Evolutionary conservation across 2,797 vertebrate genomes (phyloP), one percentile per base, ranked within the genome.

Genomic region (Rhodeus uyekii): DNA sequence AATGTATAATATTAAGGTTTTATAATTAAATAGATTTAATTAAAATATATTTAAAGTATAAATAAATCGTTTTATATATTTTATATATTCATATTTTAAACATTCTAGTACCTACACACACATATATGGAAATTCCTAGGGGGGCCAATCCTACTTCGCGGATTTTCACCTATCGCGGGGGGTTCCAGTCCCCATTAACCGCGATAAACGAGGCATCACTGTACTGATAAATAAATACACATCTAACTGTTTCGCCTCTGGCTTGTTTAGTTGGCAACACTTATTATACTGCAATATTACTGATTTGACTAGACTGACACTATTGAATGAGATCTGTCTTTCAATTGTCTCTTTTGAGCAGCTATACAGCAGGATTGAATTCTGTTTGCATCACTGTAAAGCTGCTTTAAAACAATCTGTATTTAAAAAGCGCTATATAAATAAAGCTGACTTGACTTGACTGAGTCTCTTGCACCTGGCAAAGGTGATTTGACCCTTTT

Each of bases 401-500:
- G 13, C 1, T 60, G 55, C 24, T 29, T 27, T 60, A 24, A 60
- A 60, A 29, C 24, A 7, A 16, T 29, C 55, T 16, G 2, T 14
- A 29, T 29, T 60, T 8, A 29, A 16, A 29, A 29, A 29, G 14
- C 27, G 16, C 13, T 3, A 29, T 14, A 27, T 8, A 16, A 60
- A 29, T 60, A 29, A 60, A 60, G 58, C 13, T 60, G 58, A 60
- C 13, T 60, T 27, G 55, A 58, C 24, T 27, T 58, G 12, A 14
- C 24, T 58, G 58, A 72, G 65, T n/a, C 24, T 69, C 50, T 63
- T 73, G 19, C 73, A 77, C 68, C 67, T 86, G 72, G 76, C 72
- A 48, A 46, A 63, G 75, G 64, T 85, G 84, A 78, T 83, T 82
- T 87, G 86, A 74, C 85, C 76, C 76, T 84, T 88, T 91, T 93